Conservation (phyloP, 53 echinoderm and acorn worm genomes). For the Arbacia lixula region DNA sequence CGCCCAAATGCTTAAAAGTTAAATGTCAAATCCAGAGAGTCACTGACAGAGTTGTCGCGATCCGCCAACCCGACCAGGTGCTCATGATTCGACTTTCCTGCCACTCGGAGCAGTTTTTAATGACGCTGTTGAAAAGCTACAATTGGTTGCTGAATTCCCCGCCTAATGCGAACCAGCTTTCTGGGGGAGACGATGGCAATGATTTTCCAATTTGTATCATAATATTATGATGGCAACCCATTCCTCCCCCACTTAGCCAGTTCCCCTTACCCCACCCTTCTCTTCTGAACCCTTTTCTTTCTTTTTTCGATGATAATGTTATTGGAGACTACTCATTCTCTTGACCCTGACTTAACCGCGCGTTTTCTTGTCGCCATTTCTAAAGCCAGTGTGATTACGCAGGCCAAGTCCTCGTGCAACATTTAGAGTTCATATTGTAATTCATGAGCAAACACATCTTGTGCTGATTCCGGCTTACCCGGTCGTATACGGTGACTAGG, state of each 20-base stretch:
- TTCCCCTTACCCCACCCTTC: too few relatives aligned
- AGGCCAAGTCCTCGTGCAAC: background rate
- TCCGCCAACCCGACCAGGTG: slow-evolving; percentile 34
- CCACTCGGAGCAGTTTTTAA: slow-evolving; percentile 28
- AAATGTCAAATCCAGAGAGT: slow-evolving; percentile 51
- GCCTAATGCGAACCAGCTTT: slow-evolving; percentile 32
- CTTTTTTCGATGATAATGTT: slow-evolving; percentile 21
- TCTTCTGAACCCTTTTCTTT: background rate
- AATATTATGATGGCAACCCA: slow-evolving; percentile 39
- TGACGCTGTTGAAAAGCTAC: slow-evolving; percentile 51
- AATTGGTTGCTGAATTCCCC: slow-evolving; percentile 19
- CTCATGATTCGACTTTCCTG: slow-evolving; percentile 57
- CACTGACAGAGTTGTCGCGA: slow-evolving; percentile 37
- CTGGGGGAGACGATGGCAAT: slow-evolving; percentile 21
- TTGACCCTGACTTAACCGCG: slow-evolving; percentile 45
- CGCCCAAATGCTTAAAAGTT: slow-evolving; percentile 43
- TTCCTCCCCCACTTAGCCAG: slow-evolving; percentile 5
- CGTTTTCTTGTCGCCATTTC: slow-evolving; percentile 30
- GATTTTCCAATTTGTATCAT: slow-evolving; percentile 37
- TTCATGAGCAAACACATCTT: background rate
- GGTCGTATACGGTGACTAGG: too few relatives aligned
- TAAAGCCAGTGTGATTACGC: slow-evolving; percentile 45
- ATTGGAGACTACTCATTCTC: slow-evolving; percentile 5
- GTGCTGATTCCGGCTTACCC: background rate
- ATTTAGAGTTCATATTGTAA: background rate